Conservation (phyloP, 2,888 invertebrate genomes). For the Microchrysa polita region DNA sequence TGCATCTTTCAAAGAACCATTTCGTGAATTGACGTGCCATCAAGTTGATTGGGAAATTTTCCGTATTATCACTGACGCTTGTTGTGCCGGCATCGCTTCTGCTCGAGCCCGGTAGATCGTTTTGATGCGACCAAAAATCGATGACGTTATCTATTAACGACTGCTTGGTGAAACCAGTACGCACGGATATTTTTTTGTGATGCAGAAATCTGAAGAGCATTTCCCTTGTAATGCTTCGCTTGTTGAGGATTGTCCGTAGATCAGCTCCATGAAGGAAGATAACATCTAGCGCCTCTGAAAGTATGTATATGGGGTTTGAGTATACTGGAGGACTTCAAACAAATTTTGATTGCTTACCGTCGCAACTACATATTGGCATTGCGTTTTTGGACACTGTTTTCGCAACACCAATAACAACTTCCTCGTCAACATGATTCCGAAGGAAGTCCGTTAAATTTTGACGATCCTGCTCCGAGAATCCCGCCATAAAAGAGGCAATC, state of each 20-base stretch:
- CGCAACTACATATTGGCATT: background rate
- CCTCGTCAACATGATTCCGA: slow-evolving; percentile 42
- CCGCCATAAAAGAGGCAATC: slow-evolving; percentile 3
- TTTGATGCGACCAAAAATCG: slow-evolving; percentile 62
- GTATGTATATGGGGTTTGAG: slow-evolving; percentile 20
- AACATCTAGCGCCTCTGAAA: slow-evolving; percentile 67
- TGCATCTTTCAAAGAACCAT: slow-evolving; percentile 68
- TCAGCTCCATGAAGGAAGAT: slow-evolving; percentile 67
- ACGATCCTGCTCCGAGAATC: slow-evolving; percentile 20
- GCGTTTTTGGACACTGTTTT: slow-evolving; percentile 49
- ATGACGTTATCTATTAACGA: slow-evolving; percentile 65
- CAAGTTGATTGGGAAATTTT: slow-evolving; percentile 60
- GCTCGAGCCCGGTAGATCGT: background rate
- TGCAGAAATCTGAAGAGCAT: slow-evolving; percentile 68
- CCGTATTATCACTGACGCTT: background rate
- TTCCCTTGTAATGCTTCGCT: slow-evolving; percentile 67
- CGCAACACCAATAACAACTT: slow-evolving; percentile 41
- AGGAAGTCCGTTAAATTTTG: slow-evolving; percentile 43
- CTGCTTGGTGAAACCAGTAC: slow-evolving; percentile 66
- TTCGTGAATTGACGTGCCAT: slow-evolving; percentile 68
- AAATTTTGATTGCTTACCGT: slow-evolving; percentile 34
- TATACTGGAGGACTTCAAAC: background rate
- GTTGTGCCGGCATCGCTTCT: background rate
- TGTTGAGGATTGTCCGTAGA: slow-evolving; percentile 64
- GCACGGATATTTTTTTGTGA: slow-evolving; percentile 63